A percentile compares a stretch with the other conserved stretches of the same genome.
Evolutionary conservation across 2,888 invertebrate genomes (phyloP).

Genomic region (Timandra comae): DNA sequence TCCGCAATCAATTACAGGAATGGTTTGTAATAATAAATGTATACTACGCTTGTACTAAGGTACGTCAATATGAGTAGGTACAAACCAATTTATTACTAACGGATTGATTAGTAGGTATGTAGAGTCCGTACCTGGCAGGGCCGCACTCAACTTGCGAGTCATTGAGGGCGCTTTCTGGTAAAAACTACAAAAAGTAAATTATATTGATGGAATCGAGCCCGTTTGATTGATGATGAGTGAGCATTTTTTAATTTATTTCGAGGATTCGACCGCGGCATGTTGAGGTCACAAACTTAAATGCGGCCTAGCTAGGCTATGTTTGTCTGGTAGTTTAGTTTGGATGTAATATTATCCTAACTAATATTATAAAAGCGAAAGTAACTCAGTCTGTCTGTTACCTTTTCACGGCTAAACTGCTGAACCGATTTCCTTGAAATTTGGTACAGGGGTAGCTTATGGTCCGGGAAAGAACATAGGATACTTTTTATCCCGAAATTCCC

Average conservation of each 20-base stretch:
- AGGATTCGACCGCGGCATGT: conserved; percentile 54
- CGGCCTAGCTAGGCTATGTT: no score
- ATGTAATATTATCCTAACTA: no score
- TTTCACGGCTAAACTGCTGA: no score
- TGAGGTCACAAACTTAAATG: conserved; percentile 46
- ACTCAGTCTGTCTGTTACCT: no score
- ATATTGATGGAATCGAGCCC: conserved; percentile 74
- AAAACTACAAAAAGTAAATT: conserved; percentile 76
- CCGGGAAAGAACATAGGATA: no score
- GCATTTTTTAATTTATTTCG: conserved; percentile 75
- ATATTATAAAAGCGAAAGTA: no score
- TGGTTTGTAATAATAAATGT: conserved; percentile 32
- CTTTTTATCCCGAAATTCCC: no score
- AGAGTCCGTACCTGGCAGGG: conserved; percentile 53
- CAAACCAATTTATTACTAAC: conserved; percentile 22
- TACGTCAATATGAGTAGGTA: conserved; percentile 6
- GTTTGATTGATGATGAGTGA: conserved; percentile 75
- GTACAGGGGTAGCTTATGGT: no score
- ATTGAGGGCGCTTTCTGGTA: conserved; percentile 68
- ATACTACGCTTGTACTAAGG: no score
- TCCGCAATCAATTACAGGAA: conserved; percentile 37
- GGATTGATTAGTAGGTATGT: conserved; percentile 22
- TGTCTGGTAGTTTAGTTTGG: no score
- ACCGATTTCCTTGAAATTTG: no score
- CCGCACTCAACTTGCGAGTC: conserved; percentile 55